Evolutionary conservation across 2,113 vertebrate genomes (phyloP), one percentile per base, ranked within the genome.

Genomic region (Neomonachus schauinslandi): DNA sequence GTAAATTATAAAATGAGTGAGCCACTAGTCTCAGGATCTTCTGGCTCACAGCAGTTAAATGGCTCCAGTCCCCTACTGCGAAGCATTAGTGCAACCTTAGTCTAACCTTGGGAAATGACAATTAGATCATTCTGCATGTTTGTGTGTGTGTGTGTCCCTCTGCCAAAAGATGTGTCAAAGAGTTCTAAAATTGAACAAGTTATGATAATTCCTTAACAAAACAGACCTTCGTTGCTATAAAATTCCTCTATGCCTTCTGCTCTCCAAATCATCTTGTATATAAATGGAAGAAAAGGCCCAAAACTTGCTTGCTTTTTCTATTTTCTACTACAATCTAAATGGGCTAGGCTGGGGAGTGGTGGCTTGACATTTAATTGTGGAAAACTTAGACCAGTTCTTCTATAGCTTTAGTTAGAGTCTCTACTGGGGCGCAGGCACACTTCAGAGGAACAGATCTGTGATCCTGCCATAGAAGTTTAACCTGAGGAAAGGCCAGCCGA

Each of bases 1-100:
- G 33, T 72, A 61, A 49, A 67, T 87, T 81, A 94, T 87, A 82
- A 95, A 90, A 76, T 81, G 42, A 94, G 13, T 85, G 82, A 91
- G 6, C 33, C 91, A 65, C 33, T 18, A 8, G 12, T 63, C 12
- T 94, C 28, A 39, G 63, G 19, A 49, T 87, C 59, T 82, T 31
- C 28, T 84, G 74, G 6, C 33, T 63, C 92, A 22, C 4, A 74
- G 42, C 2, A 8, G 21, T 46, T 72, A 51, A 83, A 36, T 5
- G 2, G 16, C 67, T 63, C 22, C 36, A 33, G 16, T 26, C 3
- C 22, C 14, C 61, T 42, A 22, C 9, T 18, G 57, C 36, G 46
- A 96, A 61, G 8, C 3, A 57, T 51, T 57, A 39, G 5, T 94
- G 49, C 9, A 26, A 79, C 46, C 46, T 46, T 46, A 46, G 46